Percentiles rank a stretch among this genome's conserved stretches.
phyloP scores from a whole-genome alignment of 2,888 invertebrate genomes.

The Mesochorus sp. region DNA sequence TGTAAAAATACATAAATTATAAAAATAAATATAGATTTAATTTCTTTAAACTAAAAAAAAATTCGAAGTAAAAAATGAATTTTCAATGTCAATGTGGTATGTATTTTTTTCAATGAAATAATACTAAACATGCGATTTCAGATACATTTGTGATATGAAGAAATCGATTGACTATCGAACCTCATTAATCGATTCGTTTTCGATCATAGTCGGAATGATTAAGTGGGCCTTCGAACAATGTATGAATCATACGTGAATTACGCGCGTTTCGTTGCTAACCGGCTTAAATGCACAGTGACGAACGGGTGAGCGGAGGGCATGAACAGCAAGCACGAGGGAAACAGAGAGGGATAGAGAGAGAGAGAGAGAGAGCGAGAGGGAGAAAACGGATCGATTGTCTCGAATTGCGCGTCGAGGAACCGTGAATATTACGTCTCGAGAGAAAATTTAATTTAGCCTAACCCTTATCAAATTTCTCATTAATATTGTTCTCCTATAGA shows the following conservation, averaged over 20 bases:
- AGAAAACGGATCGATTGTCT: slow-evolving; percentile 48
- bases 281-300: slow-evolving; percentile 14
- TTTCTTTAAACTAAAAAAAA: too few species aligned
- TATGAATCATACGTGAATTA: slow-evolving; percentile 41
- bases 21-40: too few species aligned
- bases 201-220: slow-evolving; percentile 10
- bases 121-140: background rate
- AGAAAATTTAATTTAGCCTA: slow-evolving; percentile 23
- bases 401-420: slow-evolving; percentile 51
- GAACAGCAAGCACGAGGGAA: background rate
- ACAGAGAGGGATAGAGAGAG: slow-evolving; percentile 1
- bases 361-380: background rate
- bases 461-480: slow-evolving; percentile 20
- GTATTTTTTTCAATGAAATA: too few species aligned
- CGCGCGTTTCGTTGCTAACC: slow-evolving; percentile 60
- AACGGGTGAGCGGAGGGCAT: slow-evolving; percentile 1
- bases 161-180: slow-evolving; percentile 13
- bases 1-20: too few species aligned
- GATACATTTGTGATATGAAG: background rate
- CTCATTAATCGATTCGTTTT: slow-evolving; percentile 43
- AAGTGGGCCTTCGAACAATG: slow-evolving; percentile 11
- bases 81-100: too few species aligned
- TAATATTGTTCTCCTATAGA: background rate
- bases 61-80: too few species aligned
- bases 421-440: slow-evolving; percentile 30